These are phyloP conservation scores for Embiotoca jacksoni DNA, from an alignment of 2,113 vertebrate species.

Conservation along the genomic window DNA sequence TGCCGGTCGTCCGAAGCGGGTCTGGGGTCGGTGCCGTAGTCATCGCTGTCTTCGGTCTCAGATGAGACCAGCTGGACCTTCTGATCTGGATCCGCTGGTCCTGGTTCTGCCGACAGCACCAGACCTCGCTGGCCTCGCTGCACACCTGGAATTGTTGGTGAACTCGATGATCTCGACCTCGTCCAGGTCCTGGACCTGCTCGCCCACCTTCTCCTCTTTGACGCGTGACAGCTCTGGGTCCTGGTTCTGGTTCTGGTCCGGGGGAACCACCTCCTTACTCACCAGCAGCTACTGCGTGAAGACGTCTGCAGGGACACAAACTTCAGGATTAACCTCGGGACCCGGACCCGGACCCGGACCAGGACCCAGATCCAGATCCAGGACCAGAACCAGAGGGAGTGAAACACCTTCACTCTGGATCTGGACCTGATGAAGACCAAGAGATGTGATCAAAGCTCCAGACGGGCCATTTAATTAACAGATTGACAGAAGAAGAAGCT, in stretches of 20 bases:
- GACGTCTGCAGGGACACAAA: conserved; percentile 3
- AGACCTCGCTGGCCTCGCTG: neutral
- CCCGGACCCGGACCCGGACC: neutral
- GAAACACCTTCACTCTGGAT: too few species aligned
- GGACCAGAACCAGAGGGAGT: too few species aligned
- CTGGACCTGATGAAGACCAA: too few species aligned
- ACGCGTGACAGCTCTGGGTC: neutral
- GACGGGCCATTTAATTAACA: too few species aligned
- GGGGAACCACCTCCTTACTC: neutral
- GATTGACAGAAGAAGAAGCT: too few species aligned
- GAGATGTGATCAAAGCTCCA: too few species aligned
- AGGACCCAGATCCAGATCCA: too few species aligned
- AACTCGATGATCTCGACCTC: conserved; percentile 22
- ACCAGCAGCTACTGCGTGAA: conserved; percentile 8
- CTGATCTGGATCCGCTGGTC: neutral
- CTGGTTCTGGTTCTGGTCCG: neutral
- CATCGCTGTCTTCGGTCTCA: conserved; percentile 39
- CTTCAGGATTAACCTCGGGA: too few species aligned
- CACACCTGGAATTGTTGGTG: conserved; percentile 14
- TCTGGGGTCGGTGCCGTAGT: conserved; percentile 20
- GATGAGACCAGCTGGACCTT: conserved; percentile 1
- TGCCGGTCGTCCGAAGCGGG: neutral
- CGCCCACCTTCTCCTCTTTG: neutral
- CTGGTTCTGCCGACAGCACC: neutral
- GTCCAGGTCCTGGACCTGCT: conserved; percentile 12